Evolutionary conservation across 2,888 invertebrate genomes (phyloP).

Genomic region (Ctenicera cuprea): DNA sequence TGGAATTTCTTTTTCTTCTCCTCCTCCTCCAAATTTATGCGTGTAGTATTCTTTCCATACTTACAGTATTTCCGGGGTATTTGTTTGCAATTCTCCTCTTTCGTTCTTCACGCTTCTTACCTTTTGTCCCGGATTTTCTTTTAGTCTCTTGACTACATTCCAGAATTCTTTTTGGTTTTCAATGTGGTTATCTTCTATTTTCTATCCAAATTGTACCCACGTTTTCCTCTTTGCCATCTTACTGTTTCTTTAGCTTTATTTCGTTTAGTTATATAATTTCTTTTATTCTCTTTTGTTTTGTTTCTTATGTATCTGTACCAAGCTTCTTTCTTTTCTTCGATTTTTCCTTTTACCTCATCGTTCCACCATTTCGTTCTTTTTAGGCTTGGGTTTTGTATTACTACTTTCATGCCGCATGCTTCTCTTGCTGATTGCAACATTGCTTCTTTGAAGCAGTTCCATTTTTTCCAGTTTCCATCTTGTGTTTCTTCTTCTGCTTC

Average conservation of each 20-base stretch:
- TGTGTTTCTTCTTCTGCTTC: background rate
- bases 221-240: background rate
- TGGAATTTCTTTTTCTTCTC: background rate
- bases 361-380: slow-evolving; percentile 17
- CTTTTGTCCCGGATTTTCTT: slow-evolving; percentile 1
- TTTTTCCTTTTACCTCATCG: slow-evolving; percentile 4
- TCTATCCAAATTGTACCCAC: slow-evolving; percentile 10
- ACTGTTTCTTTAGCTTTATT: slow-evolving; percentile 6
- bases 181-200: slow-evolving; percentile 14
- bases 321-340: background rate
- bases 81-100: slow-evolving; percentile 9
- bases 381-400: background rate
- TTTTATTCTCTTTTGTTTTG: slow-evolving; percentile 3
- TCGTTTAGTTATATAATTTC: background rate
- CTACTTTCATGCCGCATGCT: background rate
- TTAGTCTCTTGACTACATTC: slow-evolving; percentile 1
- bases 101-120: slow-evolving; percentile 7
- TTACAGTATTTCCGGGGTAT: background rate
- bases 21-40: background rate
- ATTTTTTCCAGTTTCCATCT: background rate
- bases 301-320: slow-evolving; percentile 7
- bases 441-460: background rate
- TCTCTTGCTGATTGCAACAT: background rate
- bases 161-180: too few relatives aligned
- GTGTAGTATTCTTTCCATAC: slow-evolving; percentile 4